These are phyloP conservation scores for Acanthopleura granulata DNA, from an alignment of 2,888 invertebrate genomes.

Conservation along the genomic window DNA sequence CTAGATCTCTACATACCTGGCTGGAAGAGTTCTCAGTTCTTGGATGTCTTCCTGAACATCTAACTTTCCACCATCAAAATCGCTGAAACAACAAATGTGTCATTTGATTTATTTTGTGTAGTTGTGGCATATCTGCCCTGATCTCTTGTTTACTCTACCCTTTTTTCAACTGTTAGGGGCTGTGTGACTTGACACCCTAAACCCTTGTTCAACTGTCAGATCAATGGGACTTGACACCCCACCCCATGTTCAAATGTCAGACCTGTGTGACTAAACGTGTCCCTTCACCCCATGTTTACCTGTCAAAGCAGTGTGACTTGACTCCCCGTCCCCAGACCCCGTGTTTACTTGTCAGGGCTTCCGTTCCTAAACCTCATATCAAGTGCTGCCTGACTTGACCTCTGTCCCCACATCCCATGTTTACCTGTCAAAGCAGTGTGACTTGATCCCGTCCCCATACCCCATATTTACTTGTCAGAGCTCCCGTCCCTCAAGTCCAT, in stretches of 20 bases:
- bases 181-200: background rate
- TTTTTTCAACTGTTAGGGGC: background rate
- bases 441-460: background rate
- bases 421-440: background rate
- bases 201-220: background rate
- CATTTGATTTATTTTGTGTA: background rate
- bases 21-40: background rate
- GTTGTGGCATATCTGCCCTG: background rate
- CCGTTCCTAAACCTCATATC: background rate
- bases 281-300: background rate
- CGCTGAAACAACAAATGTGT: slow-evolving; percentile 27
- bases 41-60: slow-evolving; percentile 2
- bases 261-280: slow-evolving; percentile 22
- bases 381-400: slow-evolving; percentile 19
- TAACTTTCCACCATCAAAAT: slow-evolving; percentile 27
- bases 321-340: background rate
- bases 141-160: background rate
- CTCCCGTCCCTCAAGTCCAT: background rate
- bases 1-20: background rate
- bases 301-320: background rate
- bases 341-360: background rate
- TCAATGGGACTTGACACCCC: background rate
- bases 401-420: background rate
- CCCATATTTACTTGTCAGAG: background rate
- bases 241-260: slow-evolving; percentile 24